phyloP scores from a whole-genome alignment of 2,113 vertebrate species.

The Gorilla gorilla region DNA sequence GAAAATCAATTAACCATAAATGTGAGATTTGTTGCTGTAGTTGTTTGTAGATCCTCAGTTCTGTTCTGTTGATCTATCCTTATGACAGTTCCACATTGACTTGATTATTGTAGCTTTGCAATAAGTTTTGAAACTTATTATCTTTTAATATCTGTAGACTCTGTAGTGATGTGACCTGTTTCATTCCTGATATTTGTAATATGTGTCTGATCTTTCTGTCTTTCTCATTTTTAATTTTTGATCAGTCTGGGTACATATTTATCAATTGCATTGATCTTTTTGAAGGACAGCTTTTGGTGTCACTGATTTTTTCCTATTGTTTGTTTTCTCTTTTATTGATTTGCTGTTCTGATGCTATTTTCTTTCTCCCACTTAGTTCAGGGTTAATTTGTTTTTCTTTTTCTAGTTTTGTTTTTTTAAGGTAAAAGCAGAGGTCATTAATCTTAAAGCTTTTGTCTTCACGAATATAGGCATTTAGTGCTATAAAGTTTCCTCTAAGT shows the following conservation, averaged over 20 bases:
- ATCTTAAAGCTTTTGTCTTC: slow-evolving; percentile 38
- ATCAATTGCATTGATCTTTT: slow-evolving; percentile 43
- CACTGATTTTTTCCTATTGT: slow-evolving; percentile 39
- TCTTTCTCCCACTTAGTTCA: not conserved
- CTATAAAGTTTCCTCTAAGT: not conserved
- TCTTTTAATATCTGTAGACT: slow-evolving; percentile 20
- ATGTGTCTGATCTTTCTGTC: not conserved
- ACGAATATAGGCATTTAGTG: not conserved
- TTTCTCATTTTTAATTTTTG: slow-evolving; percentile 8
- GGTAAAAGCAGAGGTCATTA: slow-evolving; percentile 9
- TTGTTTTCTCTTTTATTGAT: slow-evolving; percentile 56
- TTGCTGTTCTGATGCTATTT: slow-evolving; percentile 32
- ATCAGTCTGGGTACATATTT: not conserved
- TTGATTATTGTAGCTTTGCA: not conserved
- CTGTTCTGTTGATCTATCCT: not conserved
- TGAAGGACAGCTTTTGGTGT: slow-evolving; percentile 36
- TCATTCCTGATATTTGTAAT: not conserved
- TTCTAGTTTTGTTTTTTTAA: not conserved
- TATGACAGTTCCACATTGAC: not conserved
- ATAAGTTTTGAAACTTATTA: not conserved
- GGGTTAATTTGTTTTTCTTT: slow-evolving; percentile 16
- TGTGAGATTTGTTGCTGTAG: not conserved
- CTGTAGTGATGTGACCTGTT: not conserved
- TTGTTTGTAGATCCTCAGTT: not conserved
- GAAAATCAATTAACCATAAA: slow-evolving; percentile 35